Evolutionary conservation across 2,888 invertebrate species (phyloP).

Genomic region (Amorpha juglandis): DNA sequence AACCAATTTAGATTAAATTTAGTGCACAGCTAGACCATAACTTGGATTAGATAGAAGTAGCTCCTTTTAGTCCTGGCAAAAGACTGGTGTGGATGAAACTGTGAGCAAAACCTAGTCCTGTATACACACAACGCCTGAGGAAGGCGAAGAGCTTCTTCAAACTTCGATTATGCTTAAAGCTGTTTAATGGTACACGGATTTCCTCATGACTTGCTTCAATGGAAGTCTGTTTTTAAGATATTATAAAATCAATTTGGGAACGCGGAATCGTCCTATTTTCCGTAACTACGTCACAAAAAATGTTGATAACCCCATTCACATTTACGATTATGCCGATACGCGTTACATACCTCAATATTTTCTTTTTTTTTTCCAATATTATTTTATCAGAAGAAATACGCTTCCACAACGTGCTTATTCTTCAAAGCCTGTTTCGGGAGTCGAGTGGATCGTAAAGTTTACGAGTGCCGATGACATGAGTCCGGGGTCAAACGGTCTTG

Average conservation of each 20-base stretch:
- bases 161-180: neutral
- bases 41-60: no score
- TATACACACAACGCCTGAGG: neutral
- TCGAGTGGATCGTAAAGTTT: conserved; percentile 57
- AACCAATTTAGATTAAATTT: no score
- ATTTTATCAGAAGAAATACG: conserved; percentile 47
- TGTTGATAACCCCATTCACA: conserved; percentile 48
- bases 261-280: conserved; percentile 24
- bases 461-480: conserved; percentile 53
- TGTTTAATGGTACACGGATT: conserved; percentile 4
- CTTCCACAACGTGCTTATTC: conserved; percentile 49
- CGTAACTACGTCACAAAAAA: conserved; percentile 46
- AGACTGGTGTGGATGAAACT: no score
- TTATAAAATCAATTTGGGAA: conserved; percentile 19
- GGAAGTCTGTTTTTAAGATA: conserved; percentile 16
- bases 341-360: conserved; percentile 54
- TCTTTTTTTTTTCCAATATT: conserved; percentile 55
- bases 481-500: conserved; percentile 51
- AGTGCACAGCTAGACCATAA: no score
- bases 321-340: conserved; percentile 52
- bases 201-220: neutral
- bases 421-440: conserved; percentile 47
- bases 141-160: neutral
- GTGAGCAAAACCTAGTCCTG: no score
- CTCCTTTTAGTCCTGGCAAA: no score